Evolutionary conservation across 2,113 vertebrate genomes (phyloP).

Genomic region (Erinaceus europaeus): DNA sequence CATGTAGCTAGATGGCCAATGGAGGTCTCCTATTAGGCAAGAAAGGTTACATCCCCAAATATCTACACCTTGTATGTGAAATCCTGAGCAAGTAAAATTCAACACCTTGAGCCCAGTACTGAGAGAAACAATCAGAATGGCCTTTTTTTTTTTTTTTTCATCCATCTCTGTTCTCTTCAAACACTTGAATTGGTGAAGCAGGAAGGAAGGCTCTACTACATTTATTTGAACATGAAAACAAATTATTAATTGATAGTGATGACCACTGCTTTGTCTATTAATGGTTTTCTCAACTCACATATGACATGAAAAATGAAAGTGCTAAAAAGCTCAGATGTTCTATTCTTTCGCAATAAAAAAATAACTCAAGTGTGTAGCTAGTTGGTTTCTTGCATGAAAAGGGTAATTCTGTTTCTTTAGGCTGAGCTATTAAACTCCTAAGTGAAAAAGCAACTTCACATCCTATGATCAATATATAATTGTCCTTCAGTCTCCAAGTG

Average conservation of each 20-base stretch:
- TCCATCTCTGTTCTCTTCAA: too few species aligned
- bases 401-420: neutral
- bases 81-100: too few species aligned
- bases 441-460: neutral
- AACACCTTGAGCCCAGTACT: rapidly evolving
- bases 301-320: neutral
- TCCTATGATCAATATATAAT: slow-evolving; percentile 20
- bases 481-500: slow-evolving; percentile 17
- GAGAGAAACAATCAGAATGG: rapidly evolving
- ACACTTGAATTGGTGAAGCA: neutral
- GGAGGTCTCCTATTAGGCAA: neutral
- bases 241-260: neutral
- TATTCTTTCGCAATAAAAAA: neutral
- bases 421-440: slow-evolving; percentile 22
- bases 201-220: rapidly evolving
- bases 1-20: rapidly evolving
- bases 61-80: rapidly evolving
- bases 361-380: neutral
- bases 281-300: neutral
- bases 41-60: rapidly evolving
- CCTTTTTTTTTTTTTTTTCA: too few species aligned
- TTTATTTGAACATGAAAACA: neutral
- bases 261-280: neutral
- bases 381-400: neutral
- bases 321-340: neutral